Evolutionary conservation across 2,888 invertebrate species (phyloP).

Genomic region (Polia nebulosa): DNA sequence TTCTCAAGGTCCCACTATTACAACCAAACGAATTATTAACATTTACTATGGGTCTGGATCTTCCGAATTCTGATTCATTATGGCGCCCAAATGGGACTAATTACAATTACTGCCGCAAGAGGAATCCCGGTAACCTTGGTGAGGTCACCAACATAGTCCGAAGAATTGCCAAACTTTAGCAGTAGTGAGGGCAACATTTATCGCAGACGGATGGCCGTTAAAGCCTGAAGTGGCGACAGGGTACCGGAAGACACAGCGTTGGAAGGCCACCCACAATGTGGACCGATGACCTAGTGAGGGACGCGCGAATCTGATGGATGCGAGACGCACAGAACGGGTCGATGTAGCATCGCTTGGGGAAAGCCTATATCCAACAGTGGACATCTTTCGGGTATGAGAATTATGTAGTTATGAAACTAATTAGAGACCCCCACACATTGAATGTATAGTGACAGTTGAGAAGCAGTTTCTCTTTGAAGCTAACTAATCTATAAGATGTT

Average conservation of each 20-base stretch:
- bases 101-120: background rate
- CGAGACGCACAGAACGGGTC: background rate
- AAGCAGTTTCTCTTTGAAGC: background rate
- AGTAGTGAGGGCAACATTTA: background rate
- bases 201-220: background rate
- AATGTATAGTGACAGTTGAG: too few relatives aligned
- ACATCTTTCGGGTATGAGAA: background rate
- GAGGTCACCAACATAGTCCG: too few relatives aligned
- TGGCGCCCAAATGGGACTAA: conserved; percentile 9
- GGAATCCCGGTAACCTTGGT: too few relatives aligned
- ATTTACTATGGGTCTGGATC: background rate
- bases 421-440: too few relatives aligned
- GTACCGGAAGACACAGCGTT: background rate
- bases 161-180: background rate
- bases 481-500: background rate
- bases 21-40: background rate
- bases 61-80: background rate
- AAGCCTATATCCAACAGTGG: background rate
- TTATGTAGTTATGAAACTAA: too few relatives aligned
- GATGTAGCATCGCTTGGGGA: background rate
- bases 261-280: background rate
- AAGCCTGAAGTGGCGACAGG: background rate
- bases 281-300: too few relatives aligned
- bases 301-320: too few relatives aligned
- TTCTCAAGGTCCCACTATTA: background rate